These are phyloP conservation scores for Tupaia chinensis DNA, from an alignment of 2,113 vertebrate genomes.

Conservation along the genomic window DNA sequence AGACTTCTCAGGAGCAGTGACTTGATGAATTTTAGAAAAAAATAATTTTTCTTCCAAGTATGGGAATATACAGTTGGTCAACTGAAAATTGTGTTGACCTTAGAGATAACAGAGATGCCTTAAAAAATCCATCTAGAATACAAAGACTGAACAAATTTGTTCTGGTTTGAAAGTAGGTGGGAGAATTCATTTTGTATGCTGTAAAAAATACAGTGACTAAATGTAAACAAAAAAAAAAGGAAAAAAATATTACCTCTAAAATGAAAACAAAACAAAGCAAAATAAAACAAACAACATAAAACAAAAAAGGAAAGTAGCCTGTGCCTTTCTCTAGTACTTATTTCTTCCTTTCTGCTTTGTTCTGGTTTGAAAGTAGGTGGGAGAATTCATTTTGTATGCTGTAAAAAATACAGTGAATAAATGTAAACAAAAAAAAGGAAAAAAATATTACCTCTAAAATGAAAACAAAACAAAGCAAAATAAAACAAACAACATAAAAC, in stretches of 20 bases:
- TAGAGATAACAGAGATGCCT: background rate
- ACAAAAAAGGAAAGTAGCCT: background rate
- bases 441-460: no score
- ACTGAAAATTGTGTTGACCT: background rate
- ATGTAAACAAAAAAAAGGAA: no score
- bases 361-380: background rate
- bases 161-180: background rate
- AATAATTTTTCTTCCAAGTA: background rate
- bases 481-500: no score
- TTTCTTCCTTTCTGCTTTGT: background rate
- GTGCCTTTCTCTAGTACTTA: background rate
- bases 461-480: no score
- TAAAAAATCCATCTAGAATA: background rate
- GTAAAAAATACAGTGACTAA: no score
- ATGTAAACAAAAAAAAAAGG: no score
- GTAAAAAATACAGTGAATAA: no score
- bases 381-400: no score
- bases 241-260: no score
- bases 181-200: no score
- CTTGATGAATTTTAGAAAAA: background rate
- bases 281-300: no score
- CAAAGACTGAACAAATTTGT: background rate
- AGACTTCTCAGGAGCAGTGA: background rate
- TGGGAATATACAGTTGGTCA: background rate
- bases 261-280: no score